Base-by-base conservation (phyloP, 1,140 invertebrate species). In the Microplitis demolitor region DNA sequence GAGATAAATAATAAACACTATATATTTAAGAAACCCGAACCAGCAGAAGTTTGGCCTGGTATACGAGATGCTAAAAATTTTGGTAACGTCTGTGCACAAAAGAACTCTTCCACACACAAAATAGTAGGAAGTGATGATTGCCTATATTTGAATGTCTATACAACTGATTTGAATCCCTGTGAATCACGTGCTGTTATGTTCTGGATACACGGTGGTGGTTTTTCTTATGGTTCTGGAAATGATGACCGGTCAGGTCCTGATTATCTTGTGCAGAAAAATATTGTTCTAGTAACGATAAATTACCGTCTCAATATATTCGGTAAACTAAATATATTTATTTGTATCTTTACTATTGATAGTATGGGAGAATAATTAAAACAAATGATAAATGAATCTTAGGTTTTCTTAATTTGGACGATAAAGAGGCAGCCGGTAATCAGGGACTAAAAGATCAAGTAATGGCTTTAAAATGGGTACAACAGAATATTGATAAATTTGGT, bases 111-210 rank as follows among this genome's bases (percentile, higher is more conserved):
- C 0, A 71, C 68, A 0, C 67, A 58, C 0, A 1, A 62, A 39
- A 5, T 80, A 5, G 0, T 63, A 0, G 85, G 85, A 0, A 73
- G 74, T 66, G 93, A 94, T 87, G 94, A 97, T 80, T 97, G 95
- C 79, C 89, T 97, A 5, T 92, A 93, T 80, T 85, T 97, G n/a
- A 96, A 96, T 80, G 90, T 97, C 2, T 95, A 93, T 79, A 92
- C 93, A 14, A 91, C 92, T 71, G 45, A 71, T 16, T 76, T 84
- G 56, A 74, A 74, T 45, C 24, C 24, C 2, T 11, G 6, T 6
- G 11, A 45, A 11, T 9, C 2, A 6, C 14, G 74, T 5, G 82
- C 88, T 0, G 87, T 89, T 4, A 89, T 89, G 84, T 81, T 89
- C 0, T 89, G 85, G 83, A 84, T 90, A 54, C 90, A 93, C 74